phyloP scores from a whole-genome alignment of 2,797 vertebrate species.

The Chaenodraco wilsoni region DNA sequence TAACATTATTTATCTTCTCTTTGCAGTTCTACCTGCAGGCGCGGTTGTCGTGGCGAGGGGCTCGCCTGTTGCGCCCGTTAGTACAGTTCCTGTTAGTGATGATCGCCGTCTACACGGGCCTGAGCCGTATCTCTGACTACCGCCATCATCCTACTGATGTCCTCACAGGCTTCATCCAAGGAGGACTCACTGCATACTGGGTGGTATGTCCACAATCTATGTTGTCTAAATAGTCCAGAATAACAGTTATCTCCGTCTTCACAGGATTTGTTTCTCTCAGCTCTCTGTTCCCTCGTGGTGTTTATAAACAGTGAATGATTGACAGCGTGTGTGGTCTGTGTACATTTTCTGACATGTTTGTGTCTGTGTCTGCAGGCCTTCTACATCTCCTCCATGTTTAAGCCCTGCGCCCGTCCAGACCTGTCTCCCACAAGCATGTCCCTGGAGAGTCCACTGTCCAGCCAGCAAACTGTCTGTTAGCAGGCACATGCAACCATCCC shows the following conservation, averaged over 20 bases:
- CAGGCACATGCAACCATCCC: slow-evolving; percentile 47
- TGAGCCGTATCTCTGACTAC: slow-evolving; percentile 86
- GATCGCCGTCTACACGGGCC: slow-evolving; percentile 86
- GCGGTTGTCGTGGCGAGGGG: slow-evolving; percentile 83
- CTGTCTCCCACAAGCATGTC: slow-evolving; percentile 69
- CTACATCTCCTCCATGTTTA: slow-evolving; percentile 88
- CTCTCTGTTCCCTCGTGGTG: slow-evolving; percentile 29
- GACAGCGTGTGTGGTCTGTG: slow-evolving; percentile 62
- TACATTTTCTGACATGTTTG: slow-evolving; percentile 51
- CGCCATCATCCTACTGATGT: slow-evolving; percentile 86
- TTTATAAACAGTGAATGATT: slow-evolving; percentile 55
- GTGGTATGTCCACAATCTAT: slow-evolving; percentile 77
- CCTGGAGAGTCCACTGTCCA: slow-evolving; percentile 85
- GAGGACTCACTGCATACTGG: slow-evolving; percentile 87
- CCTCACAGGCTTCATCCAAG: slow-evolving; percentile 84
- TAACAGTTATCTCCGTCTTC: slow-evolving; percentile 40
- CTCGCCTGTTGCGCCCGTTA: slow-evolving; percentile 81
- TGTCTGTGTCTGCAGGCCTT: slow-evolving; percentile 82
- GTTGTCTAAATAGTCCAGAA: slow-evolving; percentile 38
- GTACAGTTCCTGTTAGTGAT: slow-evolving; percentile 86
- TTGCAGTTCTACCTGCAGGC: slow-evolving; percentile 88
- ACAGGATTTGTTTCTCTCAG: slow-evolving; percentile 43
- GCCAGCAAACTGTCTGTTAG: slow-evolving; percentile 89
- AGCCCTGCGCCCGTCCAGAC: slow-evolving; percentile 67
- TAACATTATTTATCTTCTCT: slow-evolving; percentile 5